A percentile compares a stretch with the other conserved stretches of the same genome.
These are phyloP conservation scores for Sardina pilchardus DNA, from an alignment of 2,113 vertebrate genomes.

Conservation along the genomic window DNA sequence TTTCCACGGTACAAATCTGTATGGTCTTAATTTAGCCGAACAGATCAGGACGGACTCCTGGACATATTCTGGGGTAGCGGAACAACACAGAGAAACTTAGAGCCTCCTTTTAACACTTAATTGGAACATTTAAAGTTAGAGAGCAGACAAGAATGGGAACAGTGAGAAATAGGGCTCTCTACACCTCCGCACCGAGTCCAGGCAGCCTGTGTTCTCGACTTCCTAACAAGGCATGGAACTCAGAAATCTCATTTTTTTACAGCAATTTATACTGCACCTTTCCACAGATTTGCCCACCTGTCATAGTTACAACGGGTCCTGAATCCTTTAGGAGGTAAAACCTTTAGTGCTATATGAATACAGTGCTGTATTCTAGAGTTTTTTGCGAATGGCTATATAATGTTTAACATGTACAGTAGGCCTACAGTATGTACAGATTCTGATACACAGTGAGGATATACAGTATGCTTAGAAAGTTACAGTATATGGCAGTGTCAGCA, in stretches of 20 bases:
- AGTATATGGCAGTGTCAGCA: not conserved
- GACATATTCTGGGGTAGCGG: not conserved
- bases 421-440: not conserved
- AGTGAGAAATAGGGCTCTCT: not conserved
- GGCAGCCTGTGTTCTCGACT: not conserved
- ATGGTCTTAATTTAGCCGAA: not conserved
- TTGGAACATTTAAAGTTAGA: not conserved
- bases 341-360: not conserved
- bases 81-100: not conserved
- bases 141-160: not conserved
- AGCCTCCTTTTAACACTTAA: not conserved
- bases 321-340: not conserved
- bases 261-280: not conserved
- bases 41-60: not conserved
- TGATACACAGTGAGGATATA: not conserved
- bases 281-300: not conserved
- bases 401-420: not conserved
- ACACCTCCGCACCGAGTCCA: not conserved
- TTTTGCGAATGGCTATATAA: not conserved
- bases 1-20: not conserved
- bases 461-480: not conserved
- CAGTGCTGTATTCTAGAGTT: not conserved
- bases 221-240: not conserved
- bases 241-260: not conserved
- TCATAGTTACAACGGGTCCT: not conserved